Percentiles rank a stretch among this genome's conserved stretches.
These are phyloP conservation scores for Drosophila yakuba DNA, from an alignment of 1,140 invertebrate genomes.

Conservation along the genomic window DNA sequence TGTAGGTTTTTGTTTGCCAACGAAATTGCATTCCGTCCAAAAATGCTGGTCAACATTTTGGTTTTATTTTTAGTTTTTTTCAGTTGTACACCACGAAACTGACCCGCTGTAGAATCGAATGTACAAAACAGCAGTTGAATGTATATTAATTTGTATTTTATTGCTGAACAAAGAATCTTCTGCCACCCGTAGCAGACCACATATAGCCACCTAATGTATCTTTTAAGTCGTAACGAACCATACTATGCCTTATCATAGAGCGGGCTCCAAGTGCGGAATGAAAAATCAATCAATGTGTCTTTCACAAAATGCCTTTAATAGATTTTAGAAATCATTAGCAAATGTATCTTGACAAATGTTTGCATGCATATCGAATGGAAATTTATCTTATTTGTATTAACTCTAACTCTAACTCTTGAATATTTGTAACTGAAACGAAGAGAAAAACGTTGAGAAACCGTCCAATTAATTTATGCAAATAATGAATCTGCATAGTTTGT, in stretches of 20 bases:
- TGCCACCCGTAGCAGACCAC: slow-evolving; percentile 30
- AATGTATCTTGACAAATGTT: slow-evolving; percentile 29
- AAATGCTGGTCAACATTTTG: slow-evolving; percentile 55
- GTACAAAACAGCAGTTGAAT: slow-evolving; percentile 60
- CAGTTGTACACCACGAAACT: slow-evolving; percentile 7
- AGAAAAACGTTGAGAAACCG: slow-evolving; percentile 54
- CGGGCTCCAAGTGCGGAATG: slow-evolving; percentile 48
- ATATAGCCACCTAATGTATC: slow-evolving; percentile 44
- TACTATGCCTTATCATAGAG: slow-evolving; percentile 56
- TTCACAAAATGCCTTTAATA: slow-evolving; percentile 82
- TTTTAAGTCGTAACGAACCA: slow-evolving; percentile 35
- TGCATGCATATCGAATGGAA: slow-evolving; percentile 47
- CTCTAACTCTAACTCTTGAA: slow-evolving; percentile 10
- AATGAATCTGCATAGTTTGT: slow-evolving; percentile 69
- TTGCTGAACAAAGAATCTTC: slow-evolving; percentile 38
- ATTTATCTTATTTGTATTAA: slow-evolving; percentile 21
- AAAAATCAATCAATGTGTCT: slow-evolving; percentile 63
- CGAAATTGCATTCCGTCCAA: slow-evolving; percentile 78
- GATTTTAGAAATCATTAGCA: slow-evolving; percentile 79
- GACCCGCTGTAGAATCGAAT: slow-evolving; percentile 45
- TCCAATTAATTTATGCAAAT: slow-evolving; percentile 60
- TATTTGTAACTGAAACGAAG: slow-evolving; percentile 28
- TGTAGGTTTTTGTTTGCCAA: slow-evolving; percentile 46
- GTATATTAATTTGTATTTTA: slow-evolving; percentile 25
- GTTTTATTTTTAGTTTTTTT: slow-evolving; percentile 34